Evolutionary conservation across 2,797 vertebrate species (phyloP).

Genomic region (Acipenser oxyrinchus): DNA sequence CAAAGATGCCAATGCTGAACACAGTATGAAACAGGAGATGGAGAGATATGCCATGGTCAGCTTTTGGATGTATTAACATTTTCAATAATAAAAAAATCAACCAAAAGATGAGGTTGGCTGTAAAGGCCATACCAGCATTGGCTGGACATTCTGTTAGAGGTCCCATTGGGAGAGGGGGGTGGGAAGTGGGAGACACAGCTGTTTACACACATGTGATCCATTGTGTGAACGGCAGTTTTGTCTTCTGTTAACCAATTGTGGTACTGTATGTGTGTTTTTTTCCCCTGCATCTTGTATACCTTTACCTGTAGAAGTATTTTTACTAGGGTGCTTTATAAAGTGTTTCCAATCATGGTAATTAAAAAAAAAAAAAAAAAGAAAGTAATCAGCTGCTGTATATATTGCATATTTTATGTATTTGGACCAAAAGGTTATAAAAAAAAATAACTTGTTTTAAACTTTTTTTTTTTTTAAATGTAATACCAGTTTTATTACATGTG

Average conservation of each 20-base stretch:
- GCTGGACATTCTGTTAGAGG: background rate
- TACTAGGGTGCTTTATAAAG: slow-evolving; percentile 30
- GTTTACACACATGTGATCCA: slow-evolving; percentile 29
- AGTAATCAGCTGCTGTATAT: slow-evolving; percentile 30
- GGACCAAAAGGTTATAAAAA: slow-evolving; percentile 47
- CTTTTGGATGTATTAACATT: background rate
- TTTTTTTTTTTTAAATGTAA: slow-evolving; percentile 17
- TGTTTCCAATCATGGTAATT: slow-evolving; percentile 42
- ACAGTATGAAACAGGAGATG: no score
- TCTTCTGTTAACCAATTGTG: slow-evolving; percentile 41
- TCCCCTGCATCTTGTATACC: slow-evolving; percentile 25
- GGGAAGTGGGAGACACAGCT: background rate
- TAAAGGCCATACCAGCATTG: slow-evolving; percentile 1
- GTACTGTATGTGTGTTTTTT: slow-evolving; percentile 19
- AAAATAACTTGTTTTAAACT: slow-evolving; percentile 9
- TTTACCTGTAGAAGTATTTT: slow-evolving; percentile 19
- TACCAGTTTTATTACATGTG: slow-evolving; percentile 20
- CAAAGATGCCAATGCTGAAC: no score
- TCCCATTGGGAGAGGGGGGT: background rate
- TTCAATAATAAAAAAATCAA: background rate
- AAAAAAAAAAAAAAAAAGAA: slow-evolving; percentile 16
- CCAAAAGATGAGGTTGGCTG: background rate
- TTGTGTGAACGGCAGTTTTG: slow-evolving; percentile 12
- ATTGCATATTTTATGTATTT: slow-evolving; percentile 34
- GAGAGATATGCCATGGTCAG: no score